A percentile compares a stretch with the other conserved stretches of the same genome.
These are phyloP conservation scores for Stenolophus ochropezus DNA, from an alignment of 2,888 invertebrate genomes.

Conservation along the genomic window DNA sequence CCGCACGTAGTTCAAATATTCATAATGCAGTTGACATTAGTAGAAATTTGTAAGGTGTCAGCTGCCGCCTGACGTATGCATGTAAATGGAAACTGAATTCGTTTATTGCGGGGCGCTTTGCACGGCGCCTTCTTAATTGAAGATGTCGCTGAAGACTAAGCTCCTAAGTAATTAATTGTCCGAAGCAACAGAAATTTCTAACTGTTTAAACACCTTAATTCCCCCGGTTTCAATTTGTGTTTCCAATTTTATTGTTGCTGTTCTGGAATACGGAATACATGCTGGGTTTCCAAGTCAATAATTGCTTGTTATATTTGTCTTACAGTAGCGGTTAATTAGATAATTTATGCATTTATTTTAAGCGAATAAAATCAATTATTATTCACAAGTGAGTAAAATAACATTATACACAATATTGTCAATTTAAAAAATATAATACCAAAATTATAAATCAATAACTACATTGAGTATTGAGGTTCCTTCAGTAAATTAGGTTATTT, in stretches of 20 bases:
- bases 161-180: constrained; percentile 29
- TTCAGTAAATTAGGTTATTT: too few relatives aligned
- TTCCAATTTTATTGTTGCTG: background rate
- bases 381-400: too few relatives aligned
- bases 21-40: constrained; percentile 35
- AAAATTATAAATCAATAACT: too few relatives aligned
- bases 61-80: constrained; percentile 26
- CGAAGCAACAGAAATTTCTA: constrained; percentile 34
- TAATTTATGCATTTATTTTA: too few relatives aligned
- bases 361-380: too few relatives aligned
- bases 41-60: constrained; percentile 31
- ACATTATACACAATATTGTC: too few relatives aligned
- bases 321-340: too few relatives aligned
- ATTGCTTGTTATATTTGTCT: background rate
- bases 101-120: constrained; percentile 4
- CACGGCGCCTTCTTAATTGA: constrained; percentile 28
- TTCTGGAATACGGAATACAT: background rate
- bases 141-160: constrained; percentile 38
- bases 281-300: background rate
- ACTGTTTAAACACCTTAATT: constrained; percentile 42
- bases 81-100: constrained; percentile 19
- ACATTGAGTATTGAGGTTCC: too few relatives aligned
- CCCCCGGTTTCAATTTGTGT: constrained; percentile 1
- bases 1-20: constrained; percentile 25
- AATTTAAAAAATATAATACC: too few relatives aligned